Evolutionary conservation across 2,797 vertebrate species (phyloP), one percentile per base, ranked within the genome.

Genomic region (Pogonophryne albipinna): DNA sequence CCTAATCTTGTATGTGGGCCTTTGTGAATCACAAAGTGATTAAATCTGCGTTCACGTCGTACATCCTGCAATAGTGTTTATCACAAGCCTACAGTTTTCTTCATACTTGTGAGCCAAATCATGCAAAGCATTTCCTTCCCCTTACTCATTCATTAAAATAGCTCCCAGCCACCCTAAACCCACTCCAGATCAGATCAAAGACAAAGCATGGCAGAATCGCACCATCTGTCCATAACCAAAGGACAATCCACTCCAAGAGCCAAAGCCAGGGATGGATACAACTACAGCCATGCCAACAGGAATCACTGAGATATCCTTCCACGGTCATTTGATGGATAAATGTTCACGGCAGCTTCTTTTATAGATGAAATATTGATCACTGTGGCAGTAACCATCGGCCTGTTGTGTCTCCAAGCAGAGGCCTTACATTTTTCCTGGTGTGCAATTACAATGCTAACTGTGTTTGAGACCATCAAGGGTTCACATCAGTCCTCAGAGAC

Each of bases 41-140:
- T 45, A 75, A 84, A 87, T 78, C 42, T 57, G 56, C 46, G 46
- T 66, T 66, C 55, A 60, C 6, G 1, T 71, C 46, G 51, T 23
- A 73, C 68, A 82, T 82, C 73, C 82, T 62, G 78, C 60, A 51
- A 27, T 50, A 49, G 44, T 66, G 74, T 78, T 83, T 14, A 69
- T 81, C 69, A 73, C 66, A 86, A 86, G 56, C 62, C 58, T 38
- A 44, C 66, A 50, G 53, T 70, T 64, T 64, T 58, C 60, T 69
- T 73, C n/a, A 80, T 74, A 74, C 75, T 83, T 75, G 46, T 17
- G 50, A 90, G 72, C 59, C 78, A 81, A 82, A 87, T 83, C 90
- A 87, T 55, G 75, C 89, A 77, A 93, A 89, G 93, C 91, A 94
- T 94, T 96, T 96, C 95, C 93, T 95, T 94, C 92, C 93, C 85